Evolutionary conservation across 2,797 vertebrate species (phyloP).

Genomic region (Tragopan temminckii): DNA sequence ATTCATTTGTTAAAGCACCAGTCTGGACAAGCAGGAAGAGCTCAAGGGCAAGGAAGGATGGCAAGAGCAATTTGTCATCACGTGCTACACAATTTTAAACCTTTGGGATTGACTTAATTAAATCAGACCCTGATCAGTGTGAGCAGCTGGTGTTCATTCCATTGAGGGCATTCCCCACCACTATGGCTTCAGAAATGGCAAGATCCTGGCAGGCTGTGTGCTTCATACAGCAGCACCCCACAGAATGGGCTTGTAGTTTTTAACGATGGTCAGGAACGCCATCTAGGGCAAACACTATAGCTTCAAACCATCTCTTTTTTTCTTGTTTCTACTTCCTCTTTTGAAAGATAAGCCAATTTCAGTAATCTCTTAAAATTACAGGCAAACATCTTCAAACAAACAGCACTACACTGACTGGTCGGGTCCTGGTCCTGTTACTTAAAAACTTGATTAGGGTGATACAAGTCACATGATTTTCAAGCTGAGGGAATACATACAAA

Average conservation of each 20-base stretch:
- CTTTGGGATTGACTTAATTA: constrained; percentile 24
- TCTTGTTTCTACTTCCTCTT: neutral
- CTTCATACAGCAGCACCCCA: neutral
- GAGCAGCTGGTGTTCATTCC: neutral
- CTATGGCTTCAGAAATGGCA: neutral
- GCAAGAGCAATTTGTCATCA: constrained; percentile 33
- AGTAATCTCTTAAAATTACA: neutral
- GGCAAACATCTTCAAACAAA: neutral
- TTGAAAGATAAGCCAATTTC: neutral
- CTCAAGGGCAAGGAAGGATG: constrained; percentile 16
- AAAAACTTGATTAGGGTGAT: neutral
- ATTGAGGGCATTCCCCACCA: neutral
- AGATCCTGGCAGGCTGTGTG: neutral
- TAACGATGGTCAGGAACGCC: neutral
- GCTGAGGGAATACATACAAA: neutral
- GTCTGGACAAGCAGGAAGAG: constrained; percentile 33
- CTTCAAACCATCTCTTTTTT: neutral
- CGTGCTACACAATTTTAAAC: neutral
- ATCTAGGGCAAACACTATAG: neutral
- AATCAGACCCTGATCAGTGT: neutral
- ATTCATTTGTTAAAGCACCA: constrained; percentile 18
- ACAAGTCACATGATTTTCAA: neutral
- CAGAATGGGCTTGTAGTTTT: neutral
- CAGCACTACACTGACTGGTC: neutral
- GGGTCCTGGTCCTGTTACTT: neutral